phyloP scores from a whole-genome alignment of 2,888 invertebrate genomes.

The Lasioglossum oenotherae region DNA sequence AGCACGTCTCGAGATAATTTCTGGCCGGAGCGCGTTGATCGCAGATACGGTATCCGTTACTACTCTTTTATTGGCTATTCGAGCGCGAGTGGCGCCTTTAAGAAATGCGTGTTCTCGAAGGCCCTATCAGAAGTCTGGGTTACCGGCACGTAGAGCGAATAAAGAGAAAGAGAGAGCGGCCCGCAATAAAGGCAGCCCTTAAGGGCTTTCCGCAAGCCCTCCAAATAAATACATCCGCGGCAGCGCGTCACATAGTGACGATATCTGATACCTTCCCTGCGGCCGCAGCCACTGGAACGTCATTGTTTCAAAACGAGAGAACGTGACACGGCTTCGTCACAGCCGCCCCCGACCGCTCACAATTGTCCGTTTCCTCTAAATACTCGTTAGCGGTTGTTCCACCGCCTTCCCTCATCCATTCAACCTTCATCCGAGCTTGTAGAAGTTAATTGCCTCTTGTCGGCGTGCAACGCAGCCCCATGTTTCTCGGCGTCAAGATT shows the following conservation, averaged over 20 bases:
- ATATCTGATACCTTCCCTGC: conserved; percentile 48
- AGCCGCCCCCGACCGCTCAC: neutral
- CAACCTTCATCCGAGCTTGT: neutral
- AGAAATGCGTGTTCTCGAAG: conserved; percentile 49
- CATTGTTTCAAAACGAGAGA: conserved; percentile 59
- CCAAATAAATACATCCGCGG: conserved; percentile 73
- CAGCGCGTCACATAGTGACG: conserved; percentile 63
- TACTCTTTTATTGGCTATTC: conserved; percentile 64
- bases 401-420: neutral
- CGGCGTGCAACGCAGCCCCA: neutral
- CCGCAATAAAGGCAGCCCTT: conserved; percentile 75
- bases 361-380: conserved; percentile 39
- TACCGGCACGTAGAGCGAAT: conserved; percentile 69
- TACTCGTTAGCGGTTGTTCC: conserved; percentile 1
- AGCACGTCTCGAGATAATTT: conserved; percentile 43
- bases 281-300: conserved; percentile 39
- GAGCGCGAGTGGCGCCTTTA: conserved; percentile 18
- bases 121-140: conserved; percentile 52
- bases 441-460: conserved; percentile 39
- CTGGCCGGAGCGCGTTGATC: conserved; percentile 35
- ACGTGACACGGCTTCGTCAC: conserved; percentile 51
- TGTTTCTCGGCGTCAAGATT: conserved; percentile 2
- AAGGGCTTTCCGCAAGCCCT: conserved; percentile 66
- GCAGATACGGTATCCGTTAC: conserved; percentile 45
- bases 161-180: conserved; percentile 66